Evolutionary conservation across 2,797 vertebrate species (phyloP).

Genomic region (Allochrocebus solatus): DNA sequence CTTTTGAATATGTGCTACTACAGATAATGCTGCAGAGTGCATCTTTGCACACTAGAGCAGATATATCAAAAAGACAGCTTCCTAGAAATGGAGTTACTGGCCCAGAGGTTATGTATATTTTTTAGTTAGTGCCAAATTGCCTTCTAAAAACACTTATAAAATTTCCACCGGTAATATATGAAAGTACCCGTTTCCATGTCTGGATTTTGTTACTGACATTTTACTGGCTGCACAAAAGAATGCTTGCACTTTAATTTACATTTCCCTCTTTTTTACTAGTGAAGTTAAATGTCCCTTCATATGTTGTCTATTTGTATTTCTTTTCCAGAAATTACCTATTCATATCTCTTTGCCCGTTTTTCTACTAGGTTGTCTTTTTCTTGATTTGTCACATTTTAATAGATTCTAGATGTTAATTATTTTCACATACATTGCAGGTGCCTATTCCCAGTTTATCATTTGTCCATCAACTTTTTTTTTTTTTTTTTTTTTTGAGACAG

Average conservation of each 20-base stretch:
- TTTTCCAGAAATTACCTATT: not conserved
- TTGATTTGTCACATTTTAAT: not conserved
- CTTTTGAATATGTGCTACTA: not conserved
- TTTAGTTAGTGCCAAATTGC: slow-evolving; percentile 21
- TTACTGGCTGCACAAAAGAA: not conserved
- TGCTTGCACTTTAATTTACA: not conserved
- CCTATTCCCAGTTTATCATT: not conserved
- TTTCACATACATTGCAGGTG: not conserved
- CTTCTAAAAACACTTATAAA: not conserved
- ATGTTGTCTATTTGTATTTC: not conserved
- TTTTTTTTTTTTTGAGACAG: not conserved
- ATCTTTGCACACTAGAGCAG: slow-evolving; percentile 21
- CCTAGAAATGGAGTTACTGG: slow-evolving; percentile 35
- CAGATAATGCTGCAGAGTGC: not conserved
- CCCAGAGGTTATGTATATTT: not conserved
- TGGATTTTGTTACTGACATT: not conserved
- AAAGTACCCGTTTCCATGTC: not conserved
- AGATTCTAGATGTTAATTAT: not conserved
- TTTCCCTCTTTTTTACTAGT: not conserved
- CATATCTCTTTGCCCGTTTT: not conserved
- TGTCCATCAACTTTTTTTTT: not conserved
- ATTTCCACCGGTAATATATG: not conserved
- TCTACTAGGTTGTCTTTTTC: slow-evolving; percentile 18
- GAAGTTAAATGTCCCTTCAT: not conserved
- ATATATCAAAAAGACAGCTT: slow-evolving; percentile 35